These are phyloP conservation scores for Blastobasis adustella DNA, from an alignment of 2,888 invertebrate species.

Conservation along the genomic window DNA sequence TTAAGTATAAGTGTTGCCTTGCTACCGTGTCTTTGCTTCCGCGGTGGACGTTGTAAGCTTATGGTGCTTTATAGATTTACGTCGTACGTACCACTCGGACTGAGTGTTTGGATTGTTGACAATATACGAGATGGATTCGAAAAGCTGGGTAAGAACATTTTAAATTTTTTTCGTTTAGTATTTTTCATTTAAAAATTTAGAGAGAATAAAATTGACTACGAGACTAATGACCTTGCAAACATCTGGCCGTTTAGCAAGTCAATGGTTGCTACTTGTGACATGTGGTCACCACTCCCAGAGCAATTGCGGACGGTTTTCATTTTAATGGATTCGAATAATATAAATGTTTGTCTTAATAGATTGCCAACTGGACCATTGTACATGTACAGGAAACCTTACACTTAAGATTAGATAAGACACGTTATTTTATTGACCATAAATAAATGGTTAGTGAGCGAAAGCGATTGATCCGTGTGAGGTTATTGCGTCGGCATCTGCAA, in stretches of 20 bases:
- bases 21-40: conserved; percentile 71
- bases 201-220: conserved; percentile 21
- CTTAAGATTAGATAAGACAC: background rate
- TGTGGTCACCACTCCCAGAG: conserved; percentile 58
- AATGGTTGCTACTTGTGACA: conserved; percentile 48
- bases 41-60: conserved; percentile 60
- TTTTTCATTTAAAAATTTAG: background rate
- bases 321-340: conserved; percentile 17
- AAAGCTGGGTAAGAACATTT: no score
- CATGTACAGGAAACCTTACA: no score
- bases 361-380: no score
- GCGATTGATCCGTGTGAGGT: conserved; percentile 33
- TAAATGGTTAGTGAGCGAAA: conserved; percentile 25
- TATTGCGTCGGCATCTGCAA: conserved; percentile 39
- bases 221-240: conserved; percentile 51
- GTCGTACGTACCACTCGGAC: background rate
- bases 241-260: conserved; percentile 58
- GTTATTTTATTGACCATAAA: conserved; percentile 13
- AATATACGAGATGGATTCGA: background rate
- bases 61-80: conserved; percentile 58
- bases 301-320: conserved; percentile 19
- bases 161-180: background rate
- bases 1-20: conserved; percentile 69
- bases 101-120: background rate
- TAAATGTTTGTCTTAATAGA: background rate